Evolutionary conservation across 2,113 vertebrate genomes (phyloP), one percentile per base, ranked within the genome.

Genomic region (Nerophis lumbriciformis): DNA sequence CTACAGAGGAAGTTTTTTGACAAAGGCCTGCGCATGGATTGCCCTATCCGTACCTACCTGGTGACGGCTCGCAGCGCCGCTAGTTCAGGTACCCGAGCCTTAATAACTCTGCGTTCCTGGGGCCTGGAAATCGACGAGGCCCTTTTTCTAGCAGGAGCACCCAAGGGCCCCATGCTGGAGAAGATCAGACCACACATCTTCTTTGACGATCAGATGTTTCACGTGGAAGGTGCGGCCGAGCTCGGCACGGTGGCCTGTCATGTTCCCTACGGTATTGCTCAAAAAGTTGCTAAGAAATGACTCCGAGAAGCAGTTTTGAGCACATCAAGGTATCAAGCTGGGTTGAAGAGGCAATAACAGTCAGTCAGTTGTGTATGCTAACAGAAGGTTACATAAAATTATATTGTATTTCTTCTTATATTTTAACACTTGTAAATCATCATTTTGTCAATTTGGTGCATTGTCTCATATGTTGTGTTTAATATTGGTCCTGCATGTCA

Each of bases 131-230:
- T 93, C 0, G 94, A 98, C 2, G 95, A 98, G 63, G 95, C 96
- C 28, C 78, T 98, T 19, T 98, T 98, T 73, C 86, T 98, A 21
- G 96, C 95, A 0, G 95, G 95, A 1, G 94, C 94, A 1, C 94
- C 95, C 72, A 98, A 98, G 66, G 96, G 94, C 0, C 95, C 96
- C 0, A 90, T 97, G 82, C 90, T 98, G 1, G 93, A 91, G 74
- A 97, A 95, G 85, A 98, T 98, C 75, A 86, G 93, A 3, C 95
- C 95, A 0, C 96, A 98, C 65, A 95, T 98, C 81, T 98, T 97
- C 88, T 98, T 98, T 0, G 96, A 98, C 0, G 96, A 97, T 83
- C 95, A 98, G 89, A 96, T 97, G 94, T 97, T 96, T 81, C 96
- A 98, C 0, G 92, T 97, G 79, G 93, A 96, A 21, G 95, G 96